phyloP scores from a whole-genome alignment of 2,797 vertebrate species.

The Pangasius djambal region DNA sequence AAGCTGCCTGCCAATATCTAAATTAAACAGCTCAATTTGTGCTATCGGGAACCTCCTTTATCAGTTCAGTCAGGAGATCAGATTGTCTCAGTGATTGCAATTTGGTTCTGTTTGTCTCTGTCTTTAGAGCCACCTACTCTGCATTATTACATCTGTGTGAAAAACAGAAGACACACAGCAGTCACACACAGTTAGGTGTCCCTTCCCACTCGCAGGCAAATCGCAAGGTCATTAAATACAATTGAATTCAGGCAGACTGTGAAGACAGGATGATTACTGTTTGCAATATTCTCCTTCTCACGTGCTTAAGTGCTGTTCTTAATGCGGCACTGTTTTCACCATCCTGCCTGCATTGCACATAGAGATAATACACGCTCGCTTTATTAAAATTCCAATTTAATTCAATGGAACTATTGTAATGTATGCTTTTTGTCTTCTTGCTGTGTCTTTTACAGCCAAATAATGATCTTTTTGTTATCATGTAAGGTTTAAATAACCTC shows the following conservation, averaged over 20 bases:
- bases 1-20: slow-evolving; percentile 44
- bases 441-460: neutral
- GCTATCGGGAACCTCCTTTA: slow-evolving; percentile 32
- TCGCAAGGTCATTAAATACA: slow-evolving; percentile 48
- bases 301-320: slow-evolving; percentile 19
- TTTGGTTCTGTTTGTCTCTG: neutral
- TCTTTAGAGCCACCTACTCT: neutral
- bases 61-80: slow-evolving; percentile 27
- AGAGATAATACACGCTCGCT: neutral
- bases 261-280: slow-evolving; percentile 39
- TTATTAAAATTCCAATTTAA: slow-evolving; percentile 1
- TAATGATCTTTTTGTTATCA: neutral
- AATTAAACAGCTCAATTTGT: slow-evolving; percentile 48
- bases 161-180: neutral
- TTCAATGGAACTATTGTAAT: neutral
- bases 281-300: slow-evolving; percentile 33
- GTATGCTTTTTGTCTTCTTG: too few relatives aligned
- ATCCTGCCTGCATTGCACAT: neutral
- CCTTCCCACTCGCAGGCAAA: slow-evolving; percentile 22
- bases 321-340: slow-evolving; percentile 15
- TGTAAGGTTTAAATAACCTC: neutral
- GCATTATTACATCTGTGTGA: slow-evolving; percentile 19
- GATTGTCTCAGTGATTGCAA: neutral
- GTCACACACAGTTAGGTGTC: neutral
- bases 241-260: slow-evolving; percentile 36